phyloP scores from a whole-genome alignment of 2,888 invertebrate species.

The Onchidella celtica region DNA sequence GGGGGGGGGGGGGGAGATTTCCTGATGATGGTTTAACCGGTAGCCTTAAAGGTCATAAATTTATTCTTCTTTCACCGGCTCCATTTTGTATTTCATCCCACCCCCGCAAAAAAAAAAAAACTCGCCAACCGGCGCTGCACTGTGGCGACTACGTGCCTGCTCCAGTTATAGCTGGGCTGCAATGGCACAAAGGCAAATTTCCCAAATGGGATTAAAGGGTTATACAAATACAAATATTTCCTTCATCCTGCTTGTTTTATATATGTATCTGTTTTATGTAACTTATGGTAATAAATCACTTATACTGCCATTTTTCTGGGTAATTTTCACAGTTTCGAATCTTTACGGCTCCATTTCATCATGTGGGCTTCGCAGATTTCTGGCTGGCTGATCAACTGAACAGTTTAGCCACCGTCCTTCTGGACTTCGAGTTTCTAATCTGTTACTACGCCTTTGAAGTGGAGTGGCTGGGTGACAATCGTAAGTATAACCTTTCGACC shows the following conservation, averaged over 20 bases:
- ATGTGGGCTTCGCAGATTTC: conserved; percentile 97
- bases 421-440: conserved; percentile 95
- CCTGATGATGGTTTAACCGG: no score
- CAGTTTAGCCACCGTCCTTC: conserved; percentile 92
- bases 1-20: no score
- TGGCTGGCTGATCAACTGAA: conserved; percentile 99
- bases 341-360: conserved; percentile 93
- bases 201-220: no score
- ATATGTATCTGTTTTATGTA: not conserved
- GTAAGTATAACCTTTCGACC: conserved; percentile 61
- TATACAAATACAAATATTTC: no score
- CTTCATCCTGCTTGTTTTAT: not conserved
- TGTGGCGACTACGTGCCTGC: no score
- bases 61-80: no score
- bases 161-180: no score
- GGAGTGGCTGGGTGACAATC: conserved; percentile 72
- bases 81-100: no score
- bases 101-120: no score
- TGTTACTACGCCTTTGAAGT: conserved; percentile 88
- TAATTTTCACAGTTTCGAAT: conserved; percentile 82
- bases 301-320: conserved; percentile 5
- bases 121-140: no score
- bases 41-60: no score
- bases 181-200: no score
- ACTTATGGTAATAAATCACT: not conserved